Conservation (phyloP, 2,113 vertebrate species). For the Herpetotheres cachinnans region DNA sequence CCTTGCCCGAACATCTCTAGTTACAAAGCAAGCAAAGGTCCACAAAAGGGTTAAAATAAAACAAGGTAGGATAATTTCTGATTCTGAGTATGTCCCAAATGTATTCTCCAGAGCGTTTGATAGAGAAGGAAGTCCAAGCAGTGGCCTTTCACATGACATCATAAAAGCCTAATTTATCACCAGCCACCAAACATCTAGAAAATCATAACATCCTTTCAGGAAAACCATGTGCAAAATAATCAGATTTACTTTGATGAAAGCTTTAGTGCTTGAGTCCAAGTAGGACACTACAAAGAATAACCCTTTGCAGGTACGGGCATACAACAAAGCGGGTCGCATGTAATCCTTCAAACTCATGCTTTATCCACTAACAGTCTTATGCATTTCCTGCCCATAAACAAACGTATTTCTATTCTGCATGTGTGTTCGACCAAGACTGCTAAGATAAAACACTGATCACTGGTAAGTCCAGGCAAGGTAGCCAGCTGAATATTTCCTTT, state of each 20-base stretch:
- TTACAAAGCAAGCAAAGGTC: background rate
- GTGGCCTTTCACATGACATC: constrained; percentile 91
- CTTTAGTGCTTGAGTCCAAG: constrained; percentile 72
- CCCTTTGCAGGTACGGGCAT: constrained; percentile 65
- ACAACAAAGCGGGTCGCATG: background rate
- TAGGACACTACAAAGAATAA: constrained; percentile 70
- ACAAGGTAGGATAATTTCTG: constrained; percentile 22
- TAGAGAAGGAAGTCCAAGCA: constrained; percentile 81
- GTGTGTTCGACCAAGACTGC: background rate
- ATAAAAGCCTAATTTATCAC: constrained; percentile 94
- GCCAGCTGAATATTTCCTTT: background rate
- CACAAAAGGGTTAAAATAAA: constrained; percentile 64
- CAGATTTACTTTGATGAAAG: constrained; percentile 89
- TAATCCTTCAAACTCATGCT: background rate
- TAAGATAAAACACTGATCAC: background rate
- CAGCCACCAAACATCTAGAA: constrained; percentile 89
- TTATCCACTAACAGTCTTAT: background rate
- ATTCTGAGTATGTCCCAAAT: constrained; percentile 45
- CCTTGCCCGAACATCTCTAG: background rate
- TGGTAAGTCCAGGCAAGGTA: background rate
- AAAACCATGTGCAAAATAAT: constrained; percentile 96
- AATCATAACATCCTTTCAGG: constrained; percentile 99
- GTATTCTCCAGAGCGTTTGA: constrained; percentile 67
- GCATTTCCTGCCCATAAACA: constrained; percentile 14
- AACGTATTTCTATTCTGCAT: background rate